phyloP scores from a whole-genome alignment of 2,888 invertebrate genomes.

The Psylliodes chrysocephalus region DNA sequence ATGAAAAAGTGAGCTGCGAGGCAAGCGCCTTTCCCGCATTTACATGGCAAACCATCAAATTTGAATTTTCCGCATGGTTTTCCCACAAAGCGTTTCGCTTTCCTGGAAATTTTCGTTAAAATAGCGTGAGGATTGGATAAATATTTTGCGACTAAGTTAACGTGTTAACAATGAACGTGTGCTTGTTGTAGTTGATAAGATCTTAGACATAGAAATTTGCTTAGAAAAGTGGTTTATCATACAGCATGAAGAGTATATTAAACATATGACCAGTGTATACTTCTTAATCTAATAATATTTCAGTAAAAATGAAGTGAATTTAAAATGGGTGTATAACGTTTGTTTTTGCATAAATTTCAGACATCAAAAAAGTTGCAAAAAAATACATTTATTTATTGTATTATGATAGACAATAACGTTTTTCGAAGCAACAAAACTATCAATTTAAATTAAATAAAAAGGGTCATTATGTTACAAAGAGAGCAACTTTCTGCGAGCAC shows the following conservation, averaged over 20 bases:
- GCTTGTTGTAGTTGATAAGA: constrained; percentile 2
- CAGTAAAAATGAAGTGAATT: too few relatives aligned
- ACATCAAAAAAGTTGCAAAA: too few relatives aligned
- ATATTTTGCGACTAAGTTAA: constrained; percentile 8
- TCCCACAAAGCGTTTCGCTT: constrained; percentile 6
- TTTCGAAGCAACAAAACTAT: too few relatives aligned
- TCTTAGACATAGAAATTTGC: not conserved
- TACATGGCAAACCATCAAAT: constrained; percentile 10
- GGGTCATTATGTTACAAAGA: too few relatives aligned
- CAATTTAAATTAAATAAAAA: too few relatives aligned
- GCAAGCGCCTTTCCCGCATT: constrained; percentile 1
- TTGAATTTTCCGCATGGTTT: constrained; percentile 15
- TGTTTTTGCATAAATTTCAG: too few relatives aligned
- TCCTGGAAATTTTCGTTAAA: constrained; percentile 5
- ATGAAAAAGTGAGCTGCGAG: constrained; percentile 3
- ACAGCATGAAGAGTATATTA: not conserved
- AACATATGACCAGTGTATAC: too few relatives aligned
- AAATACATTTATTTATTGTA: too few relatives aligned
- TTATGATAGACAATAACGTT: too few relatives aligned
- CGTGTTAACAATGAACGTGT: constrained; percentile 11
- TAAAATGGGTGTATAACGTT: too few relatives aligned
- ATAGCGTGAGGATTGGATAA: not conserved
- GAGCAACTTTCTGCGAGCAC: too few relatives aligned
- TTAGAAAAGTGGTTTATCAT: not conserved
- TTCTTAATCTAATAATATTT: too few relatives aligned